Evolutionary conservation across 2,113 vertebrate genomes (phyloP).

Genomic region (Nycticebus coucang): DNA sequence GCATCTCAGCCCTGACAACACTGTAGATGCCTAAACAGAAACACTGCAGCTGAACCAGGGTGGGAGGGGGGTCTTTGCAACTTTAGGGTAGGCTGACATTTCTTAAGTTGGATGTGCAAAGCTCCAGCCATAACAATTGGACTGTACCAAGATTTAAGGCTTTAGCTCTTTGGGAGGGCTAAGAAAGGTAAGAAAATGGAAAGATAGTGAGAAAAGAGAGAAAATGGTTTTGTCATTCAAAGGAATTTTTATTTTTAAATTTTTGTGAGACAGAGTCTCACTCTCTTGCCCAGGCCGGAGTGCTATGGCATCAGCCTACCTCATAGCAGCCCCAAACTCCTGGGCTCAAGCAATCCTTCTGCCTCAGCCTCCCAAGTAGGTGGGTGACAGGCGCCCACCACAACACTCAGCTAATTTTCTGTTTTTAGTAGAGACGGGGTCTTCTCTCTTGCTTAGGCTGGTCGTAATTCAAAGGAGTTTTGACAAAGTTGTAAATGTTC

Average conservation of each 20-base stretch:
- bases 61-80: not conserved
- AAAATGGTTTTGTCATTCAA: not conserved
- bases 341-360: too few species aligned
- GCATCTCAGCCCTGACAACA: fast-evolving
- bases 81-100: not conserved
- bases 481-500: not conserved
- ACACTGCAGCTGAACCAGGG: not conserved
- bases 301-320: too few species aligned
- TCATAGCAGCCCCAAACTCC: too few species aligned
- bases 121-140: not conserved
- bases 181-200: not conserved
- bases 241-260: not conserved
- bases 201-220: not conserved
- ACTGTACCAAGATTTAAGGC: too few species aligned
- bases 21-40: not conserved
- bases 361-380: too few species aligned
- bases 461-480: not conserved
- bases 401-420: too few species aligned
- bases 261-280: too few species aligned
- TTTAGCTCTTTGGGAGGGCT: not conserved
- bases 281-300: too few species aligned
- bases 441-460: too few species aligned
- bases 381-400: too few species aligned
- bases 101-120: not conserved
- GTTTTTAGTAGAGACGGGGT: too few species aligned